Evolutionary conservation across 2,113 vertebrate genomes (phyloP), one percentile per base, ranked within the genome.

Genomic region (Psilopsiagon aymara): DNA sequence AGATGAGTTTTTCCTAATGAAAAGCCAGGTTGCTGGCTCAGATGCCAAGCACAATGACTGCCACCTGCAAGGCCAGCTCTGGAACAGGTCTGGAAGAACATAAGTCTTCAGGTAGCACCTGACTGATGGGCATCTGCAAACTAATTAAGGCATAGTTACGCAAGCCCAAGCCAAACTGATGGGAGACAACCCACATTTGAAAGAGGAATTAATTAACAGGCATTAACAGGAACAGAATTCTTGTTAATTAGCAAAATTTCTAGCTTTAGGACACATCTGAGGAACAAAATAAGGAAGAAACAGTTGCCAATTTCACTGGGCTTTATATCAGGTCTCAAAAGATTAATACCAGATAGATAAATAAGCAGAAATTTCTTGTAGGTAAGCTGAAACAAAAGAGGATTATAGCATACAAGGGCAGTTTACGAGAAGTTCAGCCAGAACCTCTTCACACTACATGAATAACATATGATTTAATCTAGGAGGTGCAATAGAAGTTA

Each of bases 351-450:
- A 51, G 29, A 20, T 47, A 73, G 66, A 85, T n/a, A 94, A 81
- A 88, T 37, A 95, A 92, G 35, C 23, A 87, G 35, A 90, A 75
- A 70, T 17, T 37, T 39, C 39, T 70, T 23, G 9, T 86, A 80
- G 51, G 28, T 62, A 85, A 62, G 17, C 74, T 27, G 5, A 6
- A 59, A 90, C 55, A 64, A 94, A 95, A 95, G 23, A 87, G 86
- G 87, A 93, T 95, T 94, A 69, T 27, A 91, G 78, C 35, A 77
- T 11, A 90, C 24, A 86, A 76, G 29, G 19, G 78, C 67, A 90
- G 53, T 60, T 94, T 91, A 85, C 87, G 28, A 70, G n/a, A 90
- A 94, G 27, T 53, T 89, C 55, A 90, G 69, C 69, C 17, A 66
- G 21, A 80, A 64, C 37, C 82, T 88, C 55, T 88, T 90, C 88